phyloP scores from a whole-genome alignment of 1,140 invertebrate species.

The Atopsyche davidsoni region DNA sequence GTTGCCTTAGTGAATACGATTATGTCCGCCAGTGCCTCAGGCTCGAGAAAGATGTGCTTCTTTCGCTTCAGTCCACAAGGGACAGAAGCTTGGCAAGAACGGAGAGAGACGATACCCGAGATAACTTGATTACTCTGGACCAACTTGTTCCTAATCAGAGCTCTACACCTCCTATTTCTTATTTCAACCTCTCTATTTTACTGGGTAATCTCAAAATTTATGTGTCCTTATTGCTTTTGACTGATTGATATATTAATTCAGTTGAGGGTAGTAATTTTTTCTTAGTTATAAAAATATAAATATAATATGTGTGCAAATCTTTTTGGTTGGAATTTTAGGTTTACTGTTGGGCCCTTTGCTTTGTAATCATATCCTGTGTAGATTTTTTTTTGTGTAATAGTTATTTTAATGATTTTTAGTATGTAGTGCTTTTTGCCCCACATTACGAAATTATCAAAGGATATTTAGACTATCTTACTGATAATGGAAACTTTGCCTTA shows the following conservation, averaged over 20 bases:
- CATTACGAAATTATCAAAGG: too few relatives aligned
- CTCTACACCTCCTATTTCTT: constrained; percentile 63
- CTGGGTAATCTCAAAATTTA: constrained; percentile 52
- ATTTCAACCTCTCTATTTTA: constrained; percentile 72
- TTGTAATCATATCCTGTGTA: too few relatives aligned
- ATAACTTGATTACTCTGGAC: constrained; percentile 62
- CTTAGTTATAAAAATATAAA: too few relatives aligned
- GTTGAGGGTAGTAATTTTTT: too few relatives aligned
- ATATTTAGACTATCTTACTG: neutral
- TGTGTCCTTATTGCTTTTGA: neutral
- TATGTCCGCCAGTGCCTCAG: constrained; percentile 93
- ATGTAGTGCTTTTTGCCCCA: too few relatives aligned
- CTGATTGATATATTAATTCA: constrained; percentile 9
- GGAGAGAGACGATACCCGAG: constrained; percentile 68
- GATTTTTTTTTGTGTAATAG: too few relatives aligned
- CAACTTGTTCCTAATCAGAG: constrained; percentile 70
- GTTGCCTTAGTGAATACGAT: constrained; percentile 77
- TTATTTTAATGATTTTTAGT: too few relatives aligned
- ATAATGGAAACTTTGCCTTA: neutral
- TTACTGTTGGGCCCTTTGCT: too few relatives aligned
- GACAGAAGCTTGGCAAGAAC: constrained; percentile 52
- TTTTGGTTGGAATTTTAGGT: too few relatives aligned
- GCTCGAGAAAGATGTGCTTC: constrained; percentile 80
- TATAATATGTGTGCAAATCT: too few relatives aligned
- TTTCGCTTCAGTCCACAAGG: constrained; percentile 64